Evolutionary conservation across 1,140 invertebrate species (phyloP), one percentile per base, ranked within the genome.

Genomic region (Plodia interpunctella): DNA sequence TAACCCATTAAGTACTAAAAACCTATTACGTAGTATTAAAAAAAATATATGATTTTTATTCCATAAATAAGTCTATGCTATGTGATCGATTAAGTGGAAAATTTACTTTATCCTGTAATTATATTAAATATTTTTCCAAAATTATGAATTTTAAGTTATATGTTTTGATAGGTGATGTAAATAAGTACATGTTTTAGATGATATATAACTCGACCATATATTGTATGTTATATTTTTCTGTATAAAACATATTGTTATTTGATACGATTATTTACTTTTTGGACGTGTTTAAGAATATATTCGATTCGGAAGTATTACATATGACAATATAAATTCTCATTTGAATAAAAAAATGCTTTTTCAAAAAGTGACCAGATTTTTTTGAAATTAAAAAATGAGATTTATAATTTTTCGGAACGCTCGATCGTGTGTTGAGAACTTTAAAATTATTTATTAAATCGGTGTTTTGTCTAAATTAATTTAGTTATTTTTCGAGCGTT

Each of bases 41-140:
- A 49, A 15, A 60, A 60, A 59, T 19, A 18, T 67, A 63, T 62
- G 25, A 59, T 61, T 60, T 62, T 63, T 76, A 78, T 80, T 80
- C 78, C 76, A 77, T 74, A 68, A 58, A 66, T 70, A 70, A 66
- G 59, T 60, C 58, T 44, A 62, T 57, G 54, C 57, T 52, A 63
- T 63, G 60, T 63, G 60, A 66, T 66, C 38, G 49, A 54, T 49
- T 55, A 55, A 49, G 52, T 32, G 32, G 30, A 58, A 49, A 21
- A 20, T 38, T 58, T 52, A 44, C 54, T 55, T 56, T 50, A 55
- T 59, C 19, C 38, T 59, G 51, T 54, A 57, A 51, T 52, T 49
- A 18, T 54, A 13, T 13, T 49, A 49, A 32, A 52, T 38, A 20
- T 52, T 56, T 62, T 38, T 56, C 17, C 20, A 53, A 53, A 53